A percentile compares a stretch with the other conserved stretches of the same genome.
These are phyloP conservation scores for Oreochromis spilurus DNA, from an alignment of 2,113 vertebrate genomes.

Conservation along the genomic window DNA sequence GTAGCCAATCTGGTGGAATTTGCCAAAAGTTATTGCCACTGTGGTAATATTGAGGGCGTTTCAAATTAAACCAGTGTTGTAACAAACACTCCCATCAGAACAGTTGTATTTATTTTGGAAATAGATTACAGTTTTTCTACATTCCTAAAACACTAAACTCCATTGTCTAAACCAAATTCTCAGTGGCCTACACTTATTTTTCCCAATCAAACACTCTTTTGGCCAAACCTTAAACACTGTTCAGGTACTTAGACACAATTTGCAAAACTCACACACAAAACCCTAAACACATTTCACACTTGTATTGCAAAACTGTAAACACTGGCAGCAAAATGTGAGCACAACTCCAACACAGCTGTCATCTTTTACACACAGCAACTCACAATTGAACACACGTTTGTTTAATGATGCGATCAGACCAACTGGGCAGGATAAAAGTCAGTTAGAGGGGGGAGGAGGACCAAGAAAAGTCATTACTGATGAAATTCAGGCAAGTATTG, in stretches of 20 bases:
- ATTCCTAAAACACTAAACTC: background rate
- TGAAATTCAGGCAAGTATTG: background rate
- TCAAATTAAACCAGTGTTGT: background rate
- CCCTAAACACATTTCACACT: background rate
- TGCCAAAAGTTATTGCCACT: background rate
- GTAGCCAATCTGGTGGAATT: background rate
- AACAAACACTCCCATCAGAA: background rate
- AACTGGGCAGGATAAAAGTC: background rate
- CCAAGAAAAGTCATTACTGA: background rate
- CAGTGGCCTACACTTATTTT: background rate
- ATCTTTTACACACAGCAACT: background rate
- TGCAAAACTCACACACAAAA: background rate
- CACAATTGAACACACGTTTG: background rate
- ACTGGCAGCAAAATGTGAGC: background rate
- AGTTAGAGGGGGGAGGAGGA: background rate
- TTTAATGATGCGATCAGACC: background rate
- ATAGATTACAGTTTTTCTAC: background rate
- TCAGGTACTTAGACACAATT: background rate
- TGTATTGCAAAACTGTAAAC: background rate
- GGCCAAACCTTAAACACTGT: rapidly evolving
- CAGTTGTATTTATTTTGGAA: background rate
- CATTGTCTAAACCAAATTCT: background rate
- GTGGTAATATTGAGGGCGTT: background rate
- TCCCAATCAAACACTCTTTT: background rate
- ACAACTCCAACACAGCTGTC: background rate